These are phyloP conservation scores for Oppia nitens DNA, from an alignment of 1,140 invertebrate genomes.

Conservation along the genomic window DNA sequence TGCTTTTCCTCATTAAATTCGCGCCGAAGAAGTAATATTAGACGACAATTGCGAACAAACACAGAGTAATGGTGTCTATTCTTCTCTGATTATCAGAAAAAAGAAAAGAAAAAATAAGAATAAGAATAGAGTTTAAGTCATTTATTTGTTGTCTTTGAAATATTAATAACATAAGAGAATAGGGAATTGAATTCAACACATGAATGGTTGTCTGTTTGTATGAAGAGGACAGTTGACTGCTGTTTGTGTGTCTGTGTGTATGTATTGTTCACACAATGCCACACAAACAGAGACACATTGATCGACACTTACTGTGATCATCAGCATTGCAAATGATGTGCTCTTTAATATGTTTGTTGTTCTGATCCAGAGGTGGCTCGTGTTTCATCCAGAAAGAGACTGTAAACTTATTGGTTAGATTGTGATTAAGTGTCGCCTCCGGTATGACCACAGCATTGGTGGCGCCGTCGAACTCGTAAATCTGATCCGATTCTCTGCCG, in stretches of 20 bases:
- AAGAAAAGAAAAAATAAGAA: constrained; percentile 7
- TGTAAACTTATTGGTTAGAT: constrained; percentile 59
- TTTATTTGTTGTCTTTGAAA: background rate
- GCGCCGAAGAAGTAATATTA: constrained; percentile 75
- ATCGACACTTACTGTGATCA: constrained; percentile 63
- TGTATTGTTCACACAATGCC: no score
- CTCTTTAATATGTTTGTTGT: constrained; percentile 75
- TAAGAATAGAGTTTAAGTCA: background rate
- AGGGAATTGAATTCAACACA: no score
- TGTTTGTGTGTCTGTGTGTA: no score
- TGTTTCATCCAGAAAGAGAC: constrained; percentile 86
- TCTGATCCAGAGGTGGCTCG: constrained; percentile 41
- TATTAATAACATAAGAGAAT: background rate
- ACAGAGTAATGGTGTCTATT: constrained; percentile 94
- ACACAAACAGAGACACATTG: constrained; percentile 1
- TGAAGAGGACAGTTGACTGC: no score
- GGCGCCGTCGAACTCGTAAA: constrained; percentile 81
- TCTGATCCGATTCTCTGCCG: constrained; percentile 68
- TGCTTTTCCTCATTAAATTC: constrained; percentile 79
- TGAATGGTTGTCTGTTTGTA: no score
- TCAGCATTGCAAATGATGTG: constrained; percentile 89
- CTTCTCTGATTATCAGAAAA: constrained; percentile 22
- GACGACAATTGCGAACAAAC: constrained; percentile 86
- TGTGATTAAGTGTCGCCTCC: constrained; percentile 37
- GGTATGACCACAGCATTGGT: constrained; percentile 69